These are phyloP conservation scores for Macrosiphum euphorbiae DNA, from an alignment of 2,888 invertebrate species.

Conservation along the genomic window DNA sequence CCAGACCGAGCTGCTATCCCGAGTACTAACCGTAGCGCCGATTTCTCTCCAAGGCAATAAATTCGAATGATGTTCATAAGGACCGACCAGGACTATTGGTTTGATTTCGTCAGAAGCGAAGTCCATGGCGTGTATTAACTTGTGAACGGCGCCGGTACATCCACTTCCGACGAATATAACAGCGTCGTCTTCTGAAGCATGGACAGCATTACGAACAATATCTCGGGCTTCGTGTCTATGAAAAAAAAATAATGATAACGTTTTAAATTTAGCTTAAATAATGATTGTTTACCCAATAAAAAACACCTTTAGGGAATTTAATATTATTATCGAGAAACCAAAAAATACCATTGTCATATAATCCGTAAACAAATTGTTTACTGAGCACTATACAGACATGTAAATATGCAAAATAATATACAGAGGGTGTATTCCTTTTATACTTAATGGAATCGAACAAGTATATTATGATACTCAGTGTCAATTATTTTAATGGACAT, in stretches of 20 bases:
- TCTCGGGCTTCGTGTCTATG: constrained; percentile 84
- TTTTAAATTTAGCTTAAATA: neutral
- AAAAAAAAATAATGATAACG: constrained; percentile 22
- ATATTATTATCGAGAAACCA: neutral
- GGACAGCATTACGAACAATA: constrained; percentile 83
- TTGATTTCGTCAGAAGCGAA: constrained; percentile 72
- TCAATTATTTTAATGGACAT: neutral
- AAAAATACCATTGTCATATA: neutral
- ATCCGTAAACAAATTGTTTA: neutral
- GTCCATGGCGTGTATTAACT: constrained; percentile 80
- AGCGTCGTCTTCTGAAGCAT: constrained; percentile 85
- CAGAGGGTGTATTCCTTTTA: neutral
- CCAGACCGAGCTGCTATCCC: neutral
- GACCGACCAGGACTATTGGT: constrained; percentile 83
- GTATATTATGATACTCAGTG: neutral
- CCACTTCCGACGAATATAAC: constrained; percentile 83
- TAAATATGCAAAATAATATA: neutral
- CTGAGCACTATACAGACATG: neutral
- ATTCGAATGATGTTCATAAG: constrained; percentile 82
- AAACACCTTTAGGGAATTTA: neutral
- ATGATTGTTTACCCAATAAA: neutral
- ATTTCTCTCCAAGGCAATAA: constrained; percentile 87
- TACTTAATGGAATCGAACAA: neutral
- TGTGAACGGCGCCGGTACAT: constrained; percentile 82
- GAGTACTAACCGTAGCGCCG: constrained; percentile 78